Evolutionary conservation across 92 coral and sea anemone genomes (phyloP), one percentile per base, ranked within the genome.

Genomic region (Actinostola sp.): DNA sequence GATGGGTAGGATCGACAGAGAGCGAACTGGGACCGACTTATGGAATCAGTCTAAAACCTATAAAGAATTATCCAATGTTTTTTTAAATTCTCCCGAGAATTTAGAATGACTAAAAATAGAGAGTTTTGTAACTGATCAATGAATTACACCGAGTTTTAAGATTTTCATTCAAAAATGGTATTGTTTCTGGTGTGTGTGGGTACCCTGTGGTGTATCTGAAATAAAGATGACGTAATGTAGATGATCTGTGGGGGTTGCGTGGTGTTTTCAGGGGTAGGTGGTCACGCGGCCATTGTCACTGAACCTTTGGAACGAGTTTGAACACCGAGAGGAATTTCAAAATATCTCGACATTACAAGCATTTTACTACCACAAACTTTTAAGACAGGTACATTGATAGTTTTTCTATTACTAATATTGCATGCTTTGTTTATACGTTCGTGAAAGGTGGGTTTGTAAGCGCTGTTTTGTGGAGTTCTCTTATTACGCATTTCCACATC

Each of bases 201-300:
- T 23, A 13, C 30, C 61, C 69, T 73, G 61, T 73, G 76, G 54
- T 21, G 8, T 7, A 56, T 1, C 44, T 28, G 19, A 16, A 35
- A 73, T 45, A 50, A 34, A 19, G 24, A 86, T 86, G 83, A 86
- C 86, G 90, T 86, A 86, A 85, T 85, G 85, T 27, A 28, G 20
- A 14, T 30, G 25, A 53, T 66, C 60, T 64, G 75, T 75, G 90
- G 90, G 79, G 84, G 75, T 71, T 53, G 74, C 77, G 44, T 20
- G 41, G 15, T 36, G 32, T 49, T 52, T 50, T 60, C 82, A 81
- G 90, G 90, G 86, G 74, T 69, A 20, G 71, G 70, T 75, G 79
- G 86, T 80, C 90, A 80, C 90, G 90, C 90, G 90, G 90, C 81
- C 54, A 75, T 75, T 75, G 81, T 75, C 81, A 75, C 56, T 64